phyloP scores from a whole-genome alignment of 2,113 vertebrate genomes.

The Alethe diademata region DNA sequence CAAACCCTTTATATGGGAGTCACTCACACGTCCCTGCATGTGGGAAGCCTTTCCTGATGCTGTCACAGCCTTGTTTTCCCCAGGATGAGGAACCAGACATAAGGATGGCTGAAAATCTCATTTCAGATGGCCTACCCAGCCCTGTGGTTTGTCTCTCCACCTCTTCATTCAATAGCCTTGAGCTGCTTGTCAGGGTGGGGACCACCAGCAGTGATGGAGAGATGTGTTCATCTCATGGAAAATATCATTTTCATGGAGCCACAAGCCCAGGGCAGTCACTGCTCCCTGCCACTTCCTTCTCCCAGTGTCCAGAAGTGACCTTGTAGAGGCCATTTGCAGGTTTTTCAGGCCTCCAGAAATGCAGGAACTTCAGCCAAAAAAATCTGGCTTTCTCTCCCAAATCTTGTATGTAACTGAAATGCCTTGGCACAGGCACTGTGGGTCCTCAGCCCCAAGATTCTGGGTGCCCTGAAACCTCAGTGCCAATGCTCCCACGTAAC shows the following conservation, averaged over 20 bases:
- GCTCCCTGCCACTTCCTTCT: not conserved
- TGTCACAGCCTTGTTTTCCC: not conserved
- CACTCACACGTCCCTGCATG: fast-evolving
- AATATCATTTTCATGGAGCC: not conserved
- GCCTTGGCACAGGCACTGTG: fast-evolving
- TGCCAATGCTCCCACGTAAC: not conserved
- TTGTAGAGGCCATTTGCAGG: not conserved
- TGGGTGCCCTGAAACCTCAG: not conserved
- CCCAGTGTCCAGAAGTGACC: not conserved
- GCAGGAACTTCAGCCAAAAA: not conserved
- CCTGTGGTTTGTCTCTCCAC: not conserved
- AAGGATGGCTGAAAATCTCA: not conserved
- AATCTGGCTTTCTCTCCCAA: not conserved
- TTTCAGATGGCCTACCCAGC: not conserved
- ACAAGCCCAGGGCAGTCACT: not conserved
- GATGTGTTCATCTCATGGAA: not conserved
- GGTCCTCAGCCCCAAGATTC: not conserved
- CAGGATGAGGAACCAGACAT: not conserved
- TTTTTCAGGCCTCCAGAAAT: not conserved
- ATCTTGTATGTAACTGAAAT: not conserved
- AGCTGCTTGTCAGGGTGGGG: fast-evolving
- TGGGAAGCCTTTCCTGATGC: not conserved
- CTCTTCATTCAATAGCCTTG: not conserved
- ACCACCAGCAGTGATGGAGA: not conserved
- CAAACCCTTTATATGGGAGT: not conserved